Evolutionary conservation across 2,113 vertebrate species (phyloP).

Genomic region (Ceyx margarethae): DNA sequence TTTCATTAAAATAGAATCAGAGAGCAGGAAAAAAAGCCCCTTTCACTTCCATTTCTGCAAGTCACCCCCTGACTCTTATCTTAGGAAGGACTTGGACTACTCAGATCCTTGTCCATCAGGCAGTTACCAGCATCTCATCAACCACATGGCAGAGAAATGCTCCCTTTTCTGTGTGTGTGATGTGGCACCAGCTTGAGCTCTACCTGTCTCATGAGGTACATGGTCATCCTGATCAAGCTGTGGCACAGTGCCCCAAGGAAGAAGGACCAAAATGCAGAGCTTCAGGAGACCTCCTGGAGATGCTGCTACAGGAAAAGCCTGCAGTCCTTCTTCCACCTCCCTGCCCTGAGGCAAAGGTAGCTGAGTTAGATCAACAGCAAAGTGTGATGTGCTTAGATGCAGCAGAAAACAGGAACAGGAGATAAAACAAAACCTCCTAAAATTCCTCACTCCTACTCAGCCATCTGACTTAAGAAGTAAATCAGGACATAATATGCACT

Average conservation of each 20-base stretch:
- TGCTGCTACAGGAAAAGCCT: not conserved
- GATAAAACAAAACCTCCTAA: not conserved
- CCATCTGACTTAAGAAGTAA: not conserved
- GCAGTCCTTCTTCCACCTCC: not conserved
- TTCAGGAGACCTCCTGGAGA: not conserved
- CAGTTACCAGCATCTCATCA: not conserved
- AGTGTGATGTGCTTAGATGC: not conserved
- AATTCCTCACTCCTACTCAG: not conserved
- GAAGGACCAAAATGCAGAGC: not conserved
- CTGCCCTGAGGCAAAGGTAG: not conserved
- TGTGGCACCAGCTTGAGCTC: not conserved
- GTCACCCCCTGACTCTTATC: not conserved
- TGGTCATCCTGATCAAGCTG: not conserved
- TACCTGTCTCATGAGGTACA: not conserved
- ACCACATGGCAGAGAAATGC: not conserved
- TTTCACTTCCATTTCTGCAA: not conserved
- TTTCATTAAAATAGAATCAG: not conserved
- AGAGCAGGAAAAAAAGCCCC: not conserved
- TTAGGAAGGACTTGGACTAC: not conserved
- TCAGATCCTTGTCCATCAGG: not conserved
- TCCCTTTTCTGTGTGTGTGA: fast-evolving
- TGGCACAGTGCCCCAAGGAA: fast-evolving
- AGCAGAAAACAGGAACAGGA: not conserved
- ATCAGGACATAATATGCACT: not conserved
- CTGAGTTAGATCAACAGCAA: not conserved